These are phyloP conservation scores for Akabosia matsudoensis DNA, from an alignment of 1,140 invertebrate genomes.

Conservation along the genomic window DNA sequence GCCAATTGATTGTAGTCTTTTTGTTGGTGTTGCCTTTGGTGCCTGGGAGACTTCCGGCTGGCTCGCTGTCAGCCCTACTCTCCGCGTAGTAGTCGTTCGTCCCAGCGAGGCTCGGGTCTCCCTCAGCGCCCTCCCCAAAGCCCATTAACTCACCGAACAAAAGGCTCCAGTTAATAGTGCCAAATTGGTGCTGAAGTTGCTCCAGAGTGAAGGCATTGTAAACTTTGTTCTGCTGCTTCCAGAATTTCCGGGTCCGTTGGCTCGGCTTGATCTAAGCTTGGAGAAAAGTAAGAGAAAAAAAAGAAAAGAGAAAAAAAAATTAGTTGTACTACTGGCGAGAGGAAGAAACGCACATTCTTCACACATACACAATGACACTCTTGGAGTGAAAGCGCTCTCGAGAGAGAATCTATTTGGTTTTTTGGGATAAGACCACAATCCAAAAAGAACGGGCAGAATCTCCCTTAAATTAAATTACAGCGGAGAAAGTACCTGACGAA, in stretches of 20 bases:
- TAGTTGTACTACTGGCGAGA: too few species aligned
- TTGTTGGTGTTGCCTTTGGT: background rate
- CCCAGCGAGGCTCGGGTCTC: background rate
- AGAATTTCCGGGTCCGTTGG: slow-evolving; percentile 41
- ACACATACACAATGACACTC: background rate
- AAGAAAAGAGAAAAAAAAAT: background rate
- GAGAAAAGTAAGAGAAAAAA: background rate
- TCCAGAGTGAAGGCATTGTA: slow-evolving; percentile 41
- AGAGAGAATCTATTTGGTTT: too few species aligned
- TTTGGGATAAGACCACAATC: too few species aligned
- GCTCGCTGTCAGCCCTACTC: background rate
- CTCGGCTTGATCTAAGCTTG: slow-evolving; percentile 38
- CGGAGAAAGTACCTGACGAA: too few species aligned
- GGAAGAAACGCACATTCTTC: too few species aligned
- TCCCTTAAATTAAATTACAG: too few species aligned
- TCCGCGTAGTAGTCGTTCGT: slow-evolving; percentile 3
- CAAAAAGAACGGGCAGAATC: too few species aligned
- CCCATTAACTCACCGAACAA: slow-evolving; percentile 14
- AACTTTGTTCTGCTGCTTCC: slow-evolving; percentile 42
- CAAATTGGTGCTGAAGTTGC: slow-evolving; percentile 34
- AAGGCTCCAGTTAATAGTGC: slow-evolving; percentile 39
- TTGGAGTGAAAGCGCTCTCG: too few species aligned
- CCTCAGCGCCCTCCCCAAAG: background rate
- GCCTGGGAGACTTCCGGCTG: background rate
- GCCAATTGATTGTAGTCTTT: slow-evolving; percentile 33